These are phyloP conservation scores for Harpagus bidentatus DNA, from an alignment of 2,113 vertebrate species.

Conservation along the genomic window DNA sequence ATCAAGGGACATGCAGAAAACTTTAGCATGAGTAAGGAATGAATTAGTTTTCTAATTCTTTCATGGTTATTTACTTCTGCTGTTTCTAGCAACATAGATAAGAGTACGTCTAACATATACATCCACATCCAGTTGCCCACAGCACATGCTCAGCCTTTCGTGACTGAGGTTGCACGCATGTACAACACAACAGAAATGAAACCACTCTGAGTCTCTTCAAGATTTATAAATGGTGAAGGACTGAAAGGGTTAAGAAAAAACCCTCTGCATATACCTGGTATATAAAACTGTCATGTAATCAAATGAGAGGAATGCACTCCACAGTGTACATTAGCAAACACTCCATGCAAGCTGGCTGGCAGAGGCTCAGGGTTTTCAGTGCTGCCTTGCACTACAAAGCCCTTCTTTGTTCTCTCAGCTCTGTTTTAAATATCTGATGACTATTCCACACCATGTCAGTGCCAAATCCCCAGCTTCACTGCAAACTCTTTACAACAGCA, in stretches of 20 bases:
- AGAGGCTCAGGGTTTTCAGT: constrained; percentile 31
- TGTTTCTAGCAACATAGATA: neutral
- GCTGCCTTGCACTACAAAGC: constrained; percentile 68
- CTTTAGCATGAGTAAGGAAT: neutral
- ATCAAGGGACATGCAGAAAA: neutral
- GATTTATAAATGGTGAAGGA: neutral
- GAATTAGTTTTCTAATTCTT: neutral
- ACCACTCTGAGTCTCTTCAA: neutral
- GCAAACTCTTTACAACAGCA: constrained; percentile 68
- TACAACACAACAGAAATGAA: neutral
- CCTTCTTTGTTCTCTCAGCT: constrained; percentile 75
- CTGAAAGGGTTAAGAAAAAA: constrained; percentile 66
- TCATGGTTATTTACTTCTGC: neutral
- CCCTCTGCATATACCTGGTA: constrained; percentile 8
- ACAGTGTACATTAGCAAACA: constrained; percentile 54
- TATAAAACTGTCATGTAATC: constrained; percentile 60
- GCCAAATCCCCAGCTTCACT: constrained; percentile 72
- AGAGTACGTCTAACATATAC: neutral
- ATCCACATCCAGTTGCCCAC: neutral
- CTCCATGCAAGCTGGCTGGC: constrained; percentile 43
- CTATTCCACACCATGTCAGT: constrained; percentile 62
- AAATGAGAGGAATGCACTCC: constrained; percentile 53
- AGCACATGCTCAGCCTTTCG: neutral
- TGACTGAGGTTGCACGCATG: neutral
- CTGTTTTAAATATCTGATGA: constrained; percentile 80